These are phyloP conservation scores for Pollachius pollachius DNA, from an alignment of 2,113 vertebrate genomes.

Conservation along the genomic window DNA sequence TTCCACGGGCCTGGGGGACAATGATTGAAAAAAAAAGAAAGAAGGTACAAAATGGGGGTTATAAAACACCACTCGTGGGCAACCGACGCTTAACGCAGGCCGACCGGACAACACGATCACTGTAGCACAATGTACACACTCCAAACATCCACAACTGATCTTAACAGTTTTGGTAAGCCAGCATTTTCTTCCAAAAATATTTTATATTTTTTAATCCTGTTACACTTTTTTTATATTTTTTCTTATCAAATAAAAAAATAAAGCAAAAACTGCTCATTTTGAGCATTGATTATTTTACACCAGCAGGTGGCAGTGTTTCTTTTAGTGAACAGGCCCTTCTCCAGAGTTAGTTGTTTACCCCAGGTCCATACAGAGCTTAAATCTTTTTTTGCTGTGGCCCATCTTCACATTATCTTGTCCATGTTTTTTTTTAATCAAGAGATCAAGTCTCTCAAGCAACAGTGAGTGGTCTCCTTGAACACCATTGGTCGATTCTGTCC, in stretches of 20 bases:
- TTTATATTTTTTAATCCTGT: constrained; percentile 49
- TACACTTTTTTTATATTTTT: constrained; percentile 23
- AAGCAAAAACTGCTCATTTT: constrained; percentile 56
- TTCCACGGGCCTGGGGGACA: constrained; percentile 61
- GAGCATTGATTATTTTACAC: constrained; percentile 48
- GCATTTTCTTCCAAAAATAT: constrained; percentile 71
- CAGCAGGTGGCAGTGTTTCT: constrained; percentile 67
- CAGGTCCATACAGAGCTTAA: constrained; percentile 13
- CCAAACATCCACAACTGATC: constrained; percentile 62
- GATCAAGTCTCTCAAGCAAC: constrained; percentile 11
- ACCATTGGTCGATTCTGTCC: constrained; percentile 6
- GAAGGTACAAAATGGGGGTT: constrained; percentile 68
- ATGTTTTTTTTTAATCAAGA: constrained; percentile 5
- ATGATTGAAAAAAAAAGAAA: constrained; percentile 59
- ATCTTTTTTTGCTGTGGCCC: constrained; percentile 1
- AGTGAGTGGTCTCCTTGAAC: constrained; percentile 6
- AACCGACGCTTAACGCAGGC: constrained; percentile 55
- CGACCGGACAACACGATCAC: constrained; percentile 51
- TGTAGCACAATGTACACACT: constrained; percentile 58
- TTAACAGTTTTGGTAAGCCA: constrained; percentile 62
- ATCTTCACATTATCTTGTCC: neutral
- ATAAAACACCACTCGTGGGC: constrained; percentile 65
- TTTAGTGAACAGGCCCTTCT: constrained; percentile 54
- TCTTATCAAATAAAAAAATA: constrained; percentile 69
- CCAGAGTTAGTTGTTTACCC: constrained; percentile 35